Percentiles rank a stretch among this genome's conserved stretches.
These are phyloP conservation scores for Apodemia mormo DNA, from an alignment of 2,888 invertebrate genomes.

Conservation along the genomic window DNA sequence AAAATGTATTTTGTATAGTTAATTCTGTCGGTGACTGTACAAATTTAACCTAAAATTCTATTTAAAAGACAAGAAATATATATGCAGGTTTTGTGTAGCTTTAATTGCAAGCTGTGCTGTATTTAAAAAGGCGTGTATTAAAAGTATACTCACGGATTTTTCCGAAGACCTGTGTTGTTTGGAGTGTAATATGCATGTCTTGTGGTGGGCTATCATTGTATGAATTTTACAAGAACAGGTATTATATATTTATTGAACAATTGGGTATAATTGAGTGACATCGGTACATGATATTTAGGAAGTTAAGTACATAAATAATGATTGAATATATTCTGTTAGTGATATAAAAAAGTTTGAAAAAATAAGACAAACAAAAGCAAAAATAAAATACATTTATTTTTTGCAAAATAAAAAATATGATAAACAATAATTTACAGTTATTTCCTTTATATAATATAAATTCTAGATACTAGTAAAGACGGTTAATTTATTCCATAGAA, in stretches of 20 bases:
- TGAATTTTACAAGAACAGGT: background rate
- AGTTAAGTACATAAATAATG: constrained; percentile 28
- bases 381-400: constrained; percentile 40
- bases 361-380: constrained; percentile 42
- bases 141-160: constrained; percentile 67
- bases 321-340: constrained; percentile 29
- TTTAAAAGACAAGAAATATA: constrained; percentile 3
- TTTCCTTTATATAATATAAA: constrained; percentile 30
- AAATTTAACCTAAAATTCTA: background rate
- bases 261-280: constrained; percentile 49
- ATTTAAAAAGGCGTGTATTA: constrained; percentile 30
- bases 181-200: constrained; percentile 54
- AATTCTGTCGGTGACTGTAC: constrained; percentile 14
- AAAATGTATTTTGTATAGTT: constrained; percentile 12
- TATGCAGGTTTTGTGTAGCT: constrained; percentile 25
- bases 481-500: constrained; percentile 60
- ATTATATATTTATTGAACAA: background rate
- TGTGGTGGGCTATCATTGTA: constrained; percentile 49
- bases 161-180: constrained; percentile 50
- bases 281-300: constrained; percentile 27
- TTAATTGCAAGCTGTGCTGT: constrained; percentile 23
- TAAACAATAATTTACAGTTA: constrained; percentile 24
- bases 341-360: constrained; percentile 17
- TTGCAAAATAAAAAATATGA: constrained; percentile 20
- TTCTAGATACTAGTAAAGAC: constrained; percentile 36